Base-by-base conservation (phyloP, 2,888 invertebrate genomes). In the Ophion costatus region DNA sequence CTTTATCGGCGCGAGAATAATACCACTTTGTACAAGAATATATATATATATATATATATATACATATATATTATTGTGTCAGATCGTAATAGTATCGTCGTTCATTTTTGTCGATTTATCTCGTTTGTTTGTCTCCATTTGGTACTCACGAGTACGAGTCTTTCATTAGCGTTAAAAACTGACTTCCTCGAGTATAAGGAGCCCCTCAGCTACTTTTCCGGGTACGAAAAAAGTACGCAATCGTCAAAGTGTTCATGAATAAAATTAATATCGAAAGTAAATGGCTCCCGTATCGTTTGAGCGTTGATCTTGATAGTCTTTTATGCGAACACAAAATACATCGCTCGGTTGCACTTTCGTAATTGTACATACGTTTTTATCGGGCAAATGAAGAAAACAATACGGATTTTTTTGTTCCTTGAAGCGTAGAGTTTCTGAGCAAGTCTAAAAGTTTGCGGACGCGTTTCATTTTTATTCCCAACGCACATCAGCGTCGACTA, bases 11-110 rank as follows among this genome's bases (percentile, higher is more conserved):
- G 11, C 74, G 67, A 80, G 61, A 61, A 64, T 59, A 73, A 66
- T 71, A 75, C 22, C 51, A 38, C 57, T 79, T 81, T 81, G 81
- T 84, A 84, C 84, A 84, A 84, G 84, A 84, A 84, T 81, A 84
- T 84, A 57, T 38, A 33, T 71, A 38, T 38, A 38, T 38, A 84
- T 81, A 84, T 84, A 57, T 38, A 33, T 71, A 38, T 38, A 38
- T 38, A 38, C 38, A 69, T 71, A 61, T 73, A 81, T 69, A 66
- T 76, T 64, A 71, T 70, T 69, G 42, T 76, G 45, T 84, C 59
- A 64, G 69, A 80, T 84, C 22, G 63, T 84, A 70, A 79, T 75
- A 74, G 66, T 75, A 82, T 82, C 70, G 75, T 75, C 79, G 64
- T 75, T 74, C 59, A 45, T n/a, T 61, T 69, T 75, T 24, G 22